A percentile compares a stretch with the other conserved stretches of the same genome.
Evolutionary conservation across 2,797 vertebrate species (phyloP).

Genomic region (Aselliscus stoliczkanus): DNA sequence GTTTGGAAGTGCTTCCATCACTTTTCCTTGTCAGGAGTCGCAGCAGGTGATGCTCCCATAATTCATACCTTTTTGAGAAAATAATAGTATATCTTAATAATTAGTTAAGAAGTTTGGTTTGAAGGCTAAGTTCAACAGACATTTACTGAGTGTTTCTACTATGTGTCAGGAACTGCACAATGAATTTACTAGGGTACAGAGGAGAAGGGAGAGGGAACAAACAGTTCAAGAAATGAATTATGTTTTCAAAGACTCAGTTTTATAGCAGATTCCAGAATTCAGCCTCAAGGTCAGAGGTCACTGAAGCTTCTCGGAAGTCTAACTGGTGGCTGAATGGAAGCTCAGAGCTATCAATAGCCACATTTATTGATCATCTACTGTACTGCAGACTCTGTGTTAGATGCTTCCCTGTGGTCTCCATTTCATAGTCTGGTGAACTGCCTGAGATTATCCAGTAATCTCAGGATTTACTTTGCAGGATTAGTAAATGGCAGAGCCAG

Average conservation of each 20-base stretch:
- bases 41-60: background rate
- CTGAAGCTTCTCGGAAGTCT: background rate
- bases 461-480: too few species aligned
- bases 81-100: background rate
- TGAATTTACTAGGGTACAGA: background rate
- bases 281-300: background rate
- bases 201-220: fast-evolving
- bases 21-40: background rate
- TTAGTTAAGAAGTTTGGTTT: background rate
- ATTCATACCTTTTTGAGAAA: background rate
- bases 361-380: background rate
- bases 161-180: background rate
- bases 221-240: background rate
- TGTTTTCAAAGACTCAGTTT: background rate
- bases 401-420: background rate
- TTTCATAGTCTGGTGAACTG: background rate
- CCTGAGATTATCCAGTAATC: background rate
- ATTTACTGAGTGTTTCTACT: background rate
- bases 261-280: background rate
- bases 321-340: background rate
- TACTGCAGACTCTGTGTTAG: background rate
- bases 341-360: background rate
- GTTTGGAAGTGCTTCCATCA: background rate
- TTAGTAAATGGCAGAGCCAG: background rate
- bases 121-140: background rate